Evolutionary conservation across 2,888 invertebrate species (phyloP).

Genomic region (Aphidius colemani): DNA sequence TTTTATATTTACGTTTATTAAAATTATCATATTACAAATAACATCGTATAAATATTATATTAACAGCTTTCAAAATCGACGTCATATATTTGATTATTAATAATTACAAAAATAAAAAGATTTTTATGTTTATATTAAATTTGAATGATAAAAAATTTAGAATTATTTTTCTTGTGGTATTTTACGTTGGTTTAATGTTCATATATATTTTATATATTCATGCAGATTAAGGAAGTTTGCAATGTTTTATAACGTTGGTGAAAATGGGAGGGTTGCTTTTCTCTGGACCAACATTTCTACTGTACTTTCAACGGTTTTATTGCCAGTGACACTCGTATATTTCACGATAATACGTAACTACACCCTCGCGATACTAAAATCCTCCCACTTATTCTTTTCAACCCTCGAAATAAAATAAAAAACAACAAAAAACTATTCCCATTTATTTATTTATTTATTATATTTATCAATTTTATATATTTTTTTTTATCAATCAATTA

Average conservation of each 20-base stretch:
- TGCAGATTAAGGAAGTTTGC: conserved; percentile 29
- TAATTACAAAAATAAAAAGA: no score
- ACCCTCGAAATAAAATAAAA: no score
- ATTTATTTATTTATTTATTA: conserved; percentile 11
- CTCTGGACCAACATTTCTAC: conserved; percentile 9
- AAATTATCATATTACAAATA: no score
- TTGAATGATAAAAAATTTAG: no score
- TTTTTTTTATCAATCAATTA: no score
- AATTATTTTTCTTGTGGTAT: not conserved
- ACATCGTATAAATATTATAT: no score
- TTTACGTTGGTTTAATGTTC: conserved; percentile 9
- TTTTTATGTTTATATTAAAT: no score
- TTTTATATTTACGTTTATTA: not conserved
- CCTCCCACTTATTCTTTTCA: no score
- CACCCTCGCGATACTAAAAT: conserved; percentile 12
- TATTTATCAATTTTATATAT: no score
- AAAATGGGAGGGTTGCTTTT: conserved; percentile 7
- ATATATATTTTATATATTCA: conserved; percentile 17
- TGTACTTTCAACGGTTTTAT: conserved; percentile 26
- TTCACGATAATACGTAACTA: conserved; percentile 26
- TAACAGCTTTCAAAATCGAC: no score
- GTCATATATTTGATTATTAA: no score
- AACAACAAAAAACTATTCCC: not conserved
- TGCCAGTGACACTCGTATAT: conserved; percentile 28
- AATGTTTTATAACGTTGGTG: conserved; percentile 23